Base-by-base conservation (phyloP, 2,113 vertebrate genomes). In the Burhinus bistriatus region DNA sequence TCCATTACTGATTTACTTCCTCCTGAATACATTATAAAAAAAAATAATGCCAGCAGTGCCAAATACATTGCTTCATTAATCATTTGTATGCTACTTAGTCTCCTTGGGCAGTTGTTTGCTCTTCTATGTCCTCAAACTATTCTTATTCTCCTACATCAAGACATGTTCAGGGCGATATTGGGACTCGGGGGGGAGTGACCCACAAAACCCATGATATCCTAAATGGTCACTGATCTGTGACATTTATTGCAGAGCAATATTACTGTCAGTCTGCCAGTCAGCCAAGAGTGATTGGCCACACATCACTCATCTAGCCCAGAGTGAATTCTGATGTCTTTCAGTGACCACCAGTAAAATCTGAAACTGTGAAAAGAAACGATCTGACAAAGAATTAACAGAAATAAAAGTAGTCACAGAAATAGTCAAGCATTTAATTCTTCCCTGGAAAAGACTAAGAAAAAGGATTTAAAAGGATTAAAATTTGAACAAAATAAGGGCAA, bases 381-480 rank as follows among this genome's bases (percentile, higher is more conserved):
- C 42, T 57, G 40, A 49, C 13, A 29, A 78, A 92, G 58, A 86
- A 80, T 62, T 89, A 40, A 36, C 25, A 83, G 55, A 77, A 95
- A 62, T 9, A 73, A 55, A 92, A 92, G 29, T 5, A 86, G 69
- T 40, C 44, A 69, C 44, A 57, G 76, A 76, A 89, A 61, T 8
- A 86, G 25, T 30, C 34, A 80, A 77, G 13, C 17, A 40, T 57
- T 85, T 88, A 49, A 83, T 72, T 85, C 36, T 85, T 86, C 32
- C 42, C 64, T 58, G 10, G 57, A 58, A 86, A 89, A 47, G 5
- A 75, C 32, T 55, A 36, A 5, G n/a, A 19, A 83, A 86, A 90
- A 70, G 25, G 59, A 87, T 93, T 94, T 93, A 4, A 87, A 86
- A 86, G 40, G 38, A 93, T 75, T 92, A 92, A 90, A 94, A 83